Conservation (phyloP, 2,113 vertebrate species). For the Eublepharis macularius region DNA sequence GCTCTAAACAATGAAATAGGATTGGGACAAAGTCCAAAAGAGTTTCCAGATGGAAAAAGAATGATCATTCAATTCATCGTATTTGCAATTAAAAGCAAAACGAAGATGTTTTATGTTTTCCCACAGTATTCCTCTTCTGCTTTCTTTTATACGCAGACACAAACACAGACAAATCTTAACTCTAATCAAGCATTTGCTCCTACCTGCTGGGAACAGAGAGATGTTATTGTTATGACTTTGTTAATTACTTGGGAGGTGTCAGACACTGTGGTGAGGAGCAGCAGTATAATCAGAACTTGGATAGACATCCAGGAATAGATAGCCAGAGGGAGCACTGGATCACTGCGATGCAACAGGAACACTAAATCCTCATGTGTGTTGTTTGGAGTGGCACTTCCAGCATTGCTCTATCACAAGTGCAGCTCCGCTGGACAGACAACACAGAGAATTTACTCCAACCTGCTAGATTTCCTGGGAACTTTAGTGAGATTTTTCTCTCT, state of each 20-base stretch:
- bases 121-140: slow-evolving; percentile 7
- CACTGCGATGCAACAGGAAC: neutral
- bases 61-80: neutral
- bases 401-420: neutral
- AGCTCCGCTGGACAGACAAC: neutral
- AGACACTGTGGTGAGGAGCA: neutral
- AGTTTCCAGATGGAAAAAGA: slow-evolving; percentile 1
- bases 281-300: slow-evolving; percentile 11
- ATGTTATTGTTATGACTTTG: slow-evolving; percentile 15
- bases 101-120: neutral
- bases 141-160: neutral
- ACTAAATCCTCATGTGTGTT: neutral
- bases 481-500: neutral
- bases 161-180: slow-evolving; percentile 22
- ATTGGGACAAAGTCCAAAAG: neutral
- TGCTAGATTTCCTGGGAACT: neutral
- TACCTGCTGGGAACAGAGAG: slow-evolving; percentile 11
- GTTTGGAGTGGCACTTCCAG: neutral
- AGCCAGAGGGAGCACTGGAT: neutral
- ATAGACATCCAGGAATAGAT: neutral
- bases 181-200: slow-evolving; percentile 19
- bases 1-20: neutral
- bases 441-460: neutral
- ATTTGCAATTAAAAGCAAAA: slow-evolving; percentile 35
- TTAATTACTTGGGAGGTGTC: slow-evolving; percentile 37